Evolutionary conservation across 2,113 vertebrate genomes (phyloP).

Genomic region (Aspiorhynchus laticeps): DNA sequence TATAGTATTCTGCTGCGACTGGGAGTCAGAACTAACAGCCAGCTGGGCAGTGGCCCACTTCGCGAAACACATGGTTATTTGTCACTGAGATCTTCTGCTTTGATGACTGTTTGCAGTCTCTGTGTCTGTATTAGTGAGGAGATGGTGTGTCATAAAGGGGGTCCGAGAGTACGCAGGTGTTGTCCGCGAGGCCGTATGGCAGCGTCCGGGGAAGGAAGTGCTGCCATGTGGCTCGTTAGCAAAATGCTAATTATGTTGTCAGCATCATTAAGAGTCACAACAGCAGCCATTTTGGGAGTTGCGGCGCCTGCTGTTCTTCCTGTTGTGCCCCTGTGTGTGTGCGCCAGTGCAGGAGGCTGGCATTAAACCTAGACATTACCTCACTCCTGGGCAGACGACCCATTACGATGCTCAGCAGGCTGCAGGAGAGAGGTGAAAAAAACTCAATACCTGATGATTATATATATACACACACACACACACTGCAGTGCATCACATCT

Average conservation of each 20-base stretch:
- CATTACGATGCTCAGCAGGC: constrained; percentile 87
- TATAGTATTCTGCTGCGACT: neutral
- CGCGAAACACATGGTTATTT: constrained; percentile 12
- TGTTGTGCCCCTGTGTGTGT: constrained; percentile 68
- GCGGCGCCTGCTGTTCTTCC: constrained; percentile 68
- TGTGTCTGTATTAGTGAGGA: constrained; percentile 9
- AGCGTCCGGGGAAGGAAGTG: constrained; percentile 7
- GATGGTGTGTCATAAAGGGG: constrained; percentile 7
- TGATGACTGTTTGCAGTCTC: constrained; percentile 1
- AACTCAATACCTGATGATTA: constrained; percentile 85
- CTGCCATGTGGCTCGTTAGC: constrained; percentile 53
- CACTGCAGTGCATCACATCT: constrained; percentile 71
- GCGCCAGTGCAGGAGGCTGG: constrained; percentile 85
- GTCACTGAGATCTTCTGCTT: constrained; percentile 12
- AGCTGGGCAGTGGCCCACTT: constrained; percentile 29
- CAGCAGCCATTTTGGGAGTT: constrained; percentile 58
- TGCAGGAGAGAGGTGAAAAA: constrained; percentile 74
- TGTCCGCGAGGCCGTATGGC: constrained; percentile 8
- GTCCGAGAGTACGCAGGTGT: constrained; percentile 36
- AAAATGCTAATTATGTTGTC: constrained; percentile 55
- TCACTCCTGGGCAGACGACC: constrained; percentile 88
- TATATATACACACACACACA: neutral
- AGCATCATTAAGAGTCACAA: constrained; percentile 57
- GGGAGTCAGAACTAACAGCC: constrained; percentile 7
- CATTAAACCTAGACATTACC: constrained; percentile 92